A percentile compares a stretch with the other conserved stretches of the same genome.
Conservation (phyloP, 2,888 invertebrate species). For the Bombylius discolor region DNA sequence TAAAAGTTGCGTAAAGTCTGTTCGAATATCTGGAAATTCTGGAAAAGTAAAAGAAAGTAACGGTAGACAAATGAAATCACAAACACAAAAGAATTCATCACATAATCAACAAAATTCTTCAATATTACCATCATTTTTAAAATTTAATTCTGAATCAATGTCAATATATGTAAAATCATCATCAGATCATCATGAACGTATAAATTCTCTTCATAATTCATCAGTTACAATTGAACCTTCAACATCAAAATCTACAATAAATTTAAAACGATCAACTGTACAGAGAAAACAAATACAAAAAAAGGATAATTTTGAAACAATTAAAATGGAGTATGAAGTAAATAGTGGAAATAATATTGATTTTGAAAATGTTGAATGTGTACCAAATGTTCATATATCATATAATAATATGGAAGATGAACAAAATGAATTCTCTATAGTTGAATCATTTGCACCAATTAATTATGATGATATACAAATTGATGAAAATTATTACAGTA, state of each 20-base stretch:
- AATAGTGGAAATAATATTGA: conserved; percentile 4
- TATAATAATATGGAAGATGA: conserved; percentile 8
- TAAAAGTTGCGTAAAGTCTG: no score
- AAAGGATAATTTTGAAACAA: conserved; percentile 1
- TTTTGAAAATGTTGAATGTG: conserved; percentile 16
- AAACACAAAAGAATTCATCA: no score
- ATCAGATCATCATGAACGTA: background rate
- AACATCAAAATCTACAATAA: background rate
- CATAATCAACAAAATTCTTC: no score
- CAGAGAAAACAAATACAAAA: background rate
- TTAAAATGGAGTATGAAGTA: background rate
- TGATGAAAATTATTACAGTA: background rate
- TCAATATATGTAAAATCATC: conserved; percentile 10
- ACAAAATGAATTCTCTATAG: background rate
- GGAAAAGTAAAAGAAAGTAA: no score
- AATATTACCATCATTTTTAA: conserved; percentile 11
- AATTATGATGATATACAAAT: background rate
- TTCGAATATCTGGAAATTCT: no score
- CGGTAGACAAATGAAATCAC: no score
- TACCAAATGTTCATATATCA: conserved; percentile 11
- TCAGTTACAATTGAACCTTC: background rate
- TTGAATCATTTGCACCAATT: no score
- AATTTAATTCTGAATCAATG: conserved; percentile 15
- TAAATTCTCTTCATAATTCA: background rate
- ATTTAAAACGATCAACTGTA: background rate